phyloP scores from a whole-genome alignment of 2,113 vertebrate species.

The Albula glossodonta region DNA sequence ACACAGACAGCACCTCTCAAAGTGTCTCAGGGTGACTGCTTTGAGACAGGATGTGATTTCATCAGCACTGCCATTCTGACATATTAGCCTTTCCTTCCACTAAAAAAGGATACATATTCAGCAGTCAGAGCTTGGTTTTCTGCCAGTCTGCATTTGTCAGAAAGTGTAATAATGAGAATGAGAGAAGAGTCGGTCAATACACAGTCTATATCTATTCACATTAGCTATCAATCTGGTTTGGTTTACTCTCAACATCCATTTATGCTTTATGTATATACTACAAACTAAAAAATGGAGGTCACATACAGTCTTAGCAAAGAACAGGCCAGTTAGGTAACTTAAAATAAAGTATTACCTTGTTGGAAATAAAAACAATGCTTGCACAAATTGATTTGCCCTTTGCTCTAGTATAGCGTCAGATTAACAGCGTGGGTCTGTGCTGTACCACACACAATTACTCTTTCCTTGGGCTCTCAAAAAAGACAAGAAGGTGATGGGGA shows the following conservation, averaged over 20 bases:
- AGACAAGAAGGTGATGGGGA: background rate
- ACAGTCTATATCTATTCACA: no score
- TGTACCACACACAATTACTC: background rate
- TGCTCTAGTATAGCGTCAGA: no score
- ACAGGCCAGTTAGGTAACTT: no score
- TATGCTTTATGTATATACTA: no score
- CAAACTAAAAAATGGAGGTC: background rate
- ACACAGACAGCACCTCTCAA: background rate
- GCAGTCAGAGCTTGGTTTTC: background rate
- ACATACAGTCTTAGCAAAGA: no score
- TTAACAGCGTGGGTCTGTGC: background rate
- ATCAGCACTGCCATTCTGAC: constrained; percentile 4
- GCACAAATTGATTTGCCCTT: no score
- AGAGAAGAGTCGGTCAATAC: no score
- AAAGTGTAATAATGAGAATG: background rate
- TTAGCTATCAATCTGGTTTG: no score
- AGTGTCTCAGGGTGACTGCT: background rate
- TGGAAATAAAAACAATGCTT: no score
- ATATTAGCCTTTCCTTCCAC: background rate
- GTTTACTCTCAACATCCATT: no score
- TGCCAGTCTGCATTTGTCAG: background rate
- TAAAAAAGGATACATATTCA: constrained; percentile 15
- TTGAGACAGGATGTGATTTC: background rate
- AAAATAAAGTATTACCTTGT: no score
- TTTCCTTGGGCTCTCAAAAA: background rate